Conservation (phyloP, 2,888 invertebrate genomes). For the Pseudanteris insignis region DNA sequence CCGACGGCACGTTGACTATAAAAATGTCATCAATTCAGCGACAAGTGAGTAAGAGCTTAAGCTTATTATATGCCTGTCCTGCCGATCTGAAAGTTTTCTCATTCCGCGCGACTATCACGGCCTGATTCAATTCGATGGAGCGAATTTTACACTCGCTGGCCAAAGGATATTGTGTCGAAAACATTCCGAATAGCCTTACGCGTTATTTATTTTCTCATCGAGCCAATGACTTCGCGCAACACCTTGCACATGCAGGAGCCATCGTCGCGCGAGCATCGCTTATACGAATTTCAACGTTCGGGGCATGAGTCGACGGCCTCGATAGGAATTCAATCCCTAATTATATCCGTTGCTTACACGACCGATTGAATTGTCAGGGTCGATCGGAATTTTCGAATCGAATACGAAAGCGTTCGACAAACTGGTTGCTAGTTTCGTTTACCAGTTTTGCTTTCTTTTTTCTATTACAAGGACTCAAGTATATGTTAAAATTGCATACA, state of each 20-base stretch:
- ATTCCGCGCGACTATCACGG: constrained; percentile 35
- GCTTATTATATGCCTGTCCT: background rate
- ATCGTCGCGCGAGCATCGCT: too few species aligned
- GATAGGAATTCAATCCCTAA: too few species aligned
- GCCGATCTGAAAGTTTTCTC: too few species aligned
- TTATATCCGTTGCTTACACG: background rate
- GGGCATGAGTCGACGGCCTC: too few species aligned
- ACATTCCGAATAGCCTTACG: constrained; percentile 49
- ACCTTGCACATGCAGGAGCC: constrained; percentile 12
- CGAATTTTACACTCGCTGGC: constrained; percentile 61
- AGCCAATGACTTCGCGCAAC: constrained; percentile 51
- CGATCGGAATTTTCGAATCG: too few species aligned
- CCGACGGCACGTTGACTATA: too few species aligned
- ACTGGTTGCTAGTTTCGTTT: too few species aligned
- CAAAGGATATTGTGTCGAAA: constrained; percentile 62
- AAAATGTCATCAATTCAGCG: too few species aligned
- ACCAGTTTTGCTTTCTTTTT: background rate
- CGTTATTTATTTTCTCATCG: constrained; percentile 50
- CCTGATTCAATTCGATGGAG: constrained; percentile 49
- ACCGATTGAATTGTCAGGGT: too few species aligned
- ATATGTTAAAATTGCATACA: background rate
- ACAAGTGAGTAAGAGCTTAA: background rate
- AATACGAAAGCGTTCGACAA: too few species aligned
- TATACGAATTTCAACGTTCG: constrained; percentile 10
- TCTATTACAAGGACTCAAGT: background rate